Base-by-base conservation (phyloP, 2,888 invertebrate genomes). In the Drosophila birchii region DNA sequence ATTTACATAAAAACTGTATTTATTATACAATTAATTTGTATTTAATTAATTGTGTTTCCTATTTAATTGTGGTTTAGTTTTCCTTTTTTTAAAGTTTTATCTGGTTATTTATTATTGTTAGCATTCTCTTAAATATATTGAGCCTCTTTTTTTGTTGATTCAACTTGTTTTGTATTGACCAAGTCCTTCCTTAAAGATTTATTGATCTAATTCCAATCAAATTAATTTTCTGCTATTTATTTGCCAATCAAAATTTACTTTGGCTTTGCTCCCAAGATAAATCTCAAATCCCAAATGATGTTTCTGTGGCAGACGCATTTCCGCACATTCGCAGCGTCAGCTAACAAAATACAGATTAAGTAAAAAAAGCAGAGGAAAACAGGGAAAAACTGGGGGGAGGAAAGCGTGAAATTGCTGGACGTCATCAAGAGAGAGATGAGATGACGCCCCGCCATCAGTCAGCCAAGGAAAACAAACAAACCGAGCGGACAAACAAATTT, bases 311-410 rank as follows among this genome's bases (percentile, higher is more conserved):
- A 63, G 68, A 75, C 85, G 87, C 87, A 82, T 82, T 82, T 86
- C 85, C 87, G 77, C 70, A 81, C 69, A 81, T 73, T 64, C 77
- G 82, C 87, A 81, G 49, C 74, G 80, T 83, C 82, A 83, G 86
- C 79, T 41, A 68, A 68, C 54, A 68, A 68, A 68, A 67, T 68
- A 68, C 39, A 55, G 45, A 68, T 47, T 55, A 20, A 44, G 43
- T 34, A 34, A 20, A 67, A 29, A 34, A 51, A 34, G 18, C 2
- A 1, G 0, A 1, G 14, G 16, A 51, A 34, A 34, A 16, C 5
- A 23, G 9, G 16, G 34, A 3, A 51, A 53, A 32, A 45, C 20
- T 39, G 34, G 45, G 9, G 29, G 36, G 23, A 16, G 23, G 16
- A 43, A 18, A 4, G 14, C 11, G 14, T 32, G 11, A 20, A 23